Percentiles rank a stretch among this genome's conserved stretches.
phyloP scores from a whole-genome alignment of 2,888 invertebrate species.

The Netelia fuscicornis region DNA sequence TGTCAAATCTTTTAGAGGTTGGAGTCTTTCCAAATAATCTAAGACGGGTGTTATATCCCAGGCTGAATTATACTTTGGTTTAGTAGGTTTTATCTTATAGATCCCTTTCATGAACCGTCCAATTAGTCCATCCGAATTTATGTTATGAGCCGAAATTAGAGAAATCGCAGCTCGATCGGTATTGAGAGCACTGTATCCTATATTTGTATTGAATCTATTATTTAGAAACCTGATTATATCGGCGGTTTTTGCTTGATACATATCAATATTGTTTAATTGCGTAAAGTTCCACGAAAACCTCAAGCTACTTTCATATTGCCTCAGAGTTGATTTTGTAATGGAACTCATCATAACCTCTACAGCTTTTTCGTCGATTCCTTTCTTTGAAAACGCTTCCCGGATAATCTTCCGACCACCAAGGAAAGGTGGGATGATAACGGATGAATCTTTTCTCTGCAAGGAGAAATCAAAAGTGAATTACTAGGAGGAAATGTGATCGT shows the following conservation, averaged over 20 bases:
- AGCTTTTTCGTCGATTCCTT: slow-evolving; percentile 28
- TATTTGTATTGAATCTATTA: slow-evolving; percentile 39
- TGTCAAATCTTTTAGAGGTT: slow-evolving; percentile 54
- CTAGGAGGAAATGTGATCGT: too few relatives aligned
- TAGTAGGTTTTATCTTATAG: slow-evolving; percentile 59
- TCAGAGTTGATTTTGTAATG: slow-evolving; percentile 51
- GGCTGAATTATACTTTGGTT: slow-evolving; percentile 59
- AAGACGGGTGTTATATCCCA: slow-evolving; percentile 65
- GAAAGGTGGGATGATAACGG: slow-evolving; percentile 68
- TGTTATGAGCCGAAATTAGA: slow-evolving; percentile 54
- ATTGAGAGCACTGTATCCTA: slow-evolving; percentile 53
- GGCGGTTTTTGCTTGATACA: slow-evolving; percentile 39
- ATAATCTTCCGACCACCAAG: slow-evolving; percentile 67
- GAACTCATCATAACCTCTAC: slow-evolving; percentile 48
- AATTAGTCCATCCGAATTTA: slow-evolving; percentile 51
- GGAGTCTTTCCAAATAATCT: slow-evolving; percentile 46
- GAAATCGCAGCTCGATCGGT: slow-evolving; percentile 59
- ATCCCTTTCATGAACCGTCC: slow-evolving; percentile 67
- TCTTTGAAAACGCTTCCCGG: slow-evolving; percentile 37
- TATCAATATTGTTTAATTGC: slow-evolving; percentile 33
- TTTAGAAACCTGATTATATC: slow-evolving; percentile 61
- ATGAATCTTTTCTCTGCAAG: slow-evolving; percentile 47
- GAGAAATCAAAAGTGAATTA: too few relatives aligned
- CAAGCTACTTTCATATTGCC: slow-evolving; percentile 56
- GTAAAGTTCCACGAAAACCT: slow-evolving; percentile 59